Evolutionary conservation across 2,888 invertebrate genomes (phyloP), one percentile per base, ranked within the genome.

Genomic region (Polyploca ridens): DNA sequence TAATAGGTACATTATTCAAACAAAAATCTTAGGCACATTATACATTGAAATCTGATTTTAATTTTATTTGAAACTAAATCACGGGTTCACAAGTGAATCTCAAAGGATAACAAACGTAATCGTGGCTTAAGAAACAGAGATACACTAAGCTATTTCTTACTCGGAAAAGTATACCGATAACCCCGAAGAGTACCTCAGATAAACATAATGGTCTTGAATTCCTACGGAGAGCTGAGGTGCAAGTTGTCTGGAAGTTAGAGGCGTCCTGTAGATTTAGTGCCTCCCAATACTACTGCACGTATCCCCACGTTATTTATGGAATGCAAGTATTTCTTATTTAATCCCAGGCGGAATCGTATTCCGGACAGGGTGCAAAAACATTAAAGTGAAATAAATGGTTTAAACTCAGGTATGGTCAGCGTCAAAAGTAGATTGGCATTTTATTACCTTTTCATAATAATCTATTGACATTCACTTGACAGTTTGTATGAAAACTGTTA

Each of bases 221-320:
- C 54, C 54, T 54, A 49, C 49, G 5, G 49, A n/a, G 6, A 49
- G 49, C n/a, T 49, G 49, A 16, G 49, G 16, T 16, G 19, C 54
- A 54, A 19, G 54, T 54, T 49, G 19, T 54, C 54, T 54, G 10
- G 7, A 54, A 54, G 54, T 10, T 54, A 19, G 54, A 38, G 35
- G 33, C 59, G 33, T 16, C 8, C 33, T 19, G 38, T 35, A 59
- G 59, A 59, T 35, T 38, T 59, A 59, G 16, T 59, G 35, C 35
- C 33, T 11, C 33, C 33, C 58, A 58, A 58, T 58, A 33, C 27
- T 58, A 33, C 27, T 59, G 59, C 59, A 59, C 35, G 59, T 59
- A 16, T 59, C 59, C 14, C 59, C 3, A 38, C 7, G 59, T 59
- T 59, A 59, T 59, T 59, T 59, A 59, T 59, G 38, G 59, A 35